phyloP scores from a whole-genome alignment of 1,140 invertebrate genomes.

The Mactra quadrangularis region DNA sequence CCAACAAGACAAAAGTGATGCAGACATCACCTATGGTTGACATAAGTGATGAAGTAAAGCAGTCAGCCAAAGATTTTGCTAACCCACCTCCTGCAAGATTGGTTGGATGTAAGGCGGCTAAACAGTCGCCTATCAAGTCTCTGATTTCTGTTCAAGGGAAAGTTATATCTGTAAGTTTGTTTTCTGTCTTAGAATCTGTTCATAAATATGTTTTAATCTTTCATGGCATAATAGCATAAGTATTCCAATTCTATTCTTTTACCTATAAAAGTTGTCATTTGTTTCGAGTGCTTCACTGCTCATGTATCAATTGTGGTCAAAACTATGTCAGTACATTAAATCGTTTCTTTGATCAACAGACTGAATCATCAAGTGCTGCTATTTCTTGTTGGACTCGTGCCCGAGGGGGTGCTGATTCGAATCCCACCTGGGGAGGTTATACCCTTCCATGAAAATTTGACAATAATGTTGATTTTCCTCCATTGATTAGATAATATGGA shows the following conservation, averaged over 20 bases:
- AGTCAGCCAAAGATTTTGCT: neutral
- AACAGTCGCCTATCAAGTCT: conserved; percentile 2
- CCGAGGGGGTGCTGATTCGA: no score
- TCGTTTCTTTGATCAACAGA: conserved; percentile 6
- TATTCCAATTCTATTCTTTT: neutral
- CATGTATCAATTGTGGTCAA: neutral
- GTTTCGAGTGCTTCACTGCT: neutral
- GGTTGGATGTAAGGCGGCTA: conserved; percentile 1
- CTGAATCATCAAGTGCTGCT: no score
- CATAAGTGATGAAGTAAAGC: neutral
- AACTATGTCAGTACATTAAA: conserved; percentile 4
- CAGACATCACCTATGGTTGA: conserved; percentile 1
- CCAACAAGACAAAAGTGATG: conserved; percentile 1
- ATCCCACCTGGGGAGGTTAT: no score
- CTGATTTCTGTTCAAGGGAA: no score
- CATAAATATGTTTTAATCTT: neutral
- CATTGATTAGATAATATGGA: no score
- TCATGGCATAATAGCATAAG: conserved; percentile 13
- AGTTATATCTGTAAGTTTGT: conserved; percentile 17
- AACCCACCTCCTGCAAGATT: conserved; percentile 3
- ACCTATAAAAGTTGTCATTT: neutral
- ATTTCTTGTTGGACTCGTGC: no score
- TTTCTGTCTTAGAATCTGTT: no score
- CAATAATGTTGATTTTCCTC: no score
- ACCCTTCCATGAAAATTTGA: no score